A percentile compares a stretch with the other conserved stretches of the same genome.
phyloP scores from a whole-genome alignment of 2,888 invertebrate species.

The Labia minor region DNA sequence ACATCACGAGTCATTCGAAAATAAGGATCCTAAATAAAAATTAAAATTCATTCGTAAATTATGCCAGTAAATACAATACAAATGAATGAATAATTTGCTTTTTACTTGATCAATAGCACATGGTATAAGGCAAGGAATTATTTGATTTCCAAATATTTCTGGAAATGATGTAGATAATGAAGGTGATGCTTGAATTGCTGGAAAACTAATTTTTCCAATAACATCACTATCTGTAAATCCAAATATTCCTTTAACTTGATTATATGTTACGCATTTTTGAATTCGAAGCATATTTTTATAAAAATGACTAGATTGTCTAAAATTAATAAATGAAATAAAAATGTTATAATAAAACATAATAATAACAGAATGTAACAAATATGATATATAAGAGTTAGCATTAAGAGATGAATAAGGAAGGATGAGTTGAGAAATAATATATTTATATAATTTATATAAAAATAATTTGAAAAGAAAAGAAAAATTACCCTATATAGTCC shows the following conservation, averaged over 20 bases:
- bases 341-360: slow-evolving; percentile 19
- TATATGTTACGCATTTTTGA: slow-evolving; percentile 90
- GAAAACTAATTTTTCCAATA: slow-evolving; percentile 95
- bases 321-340: too few relatives aligned
- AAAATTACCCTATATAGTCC: slow-evolving; percentile 75
- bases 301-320: slow-evolving; percentile 79
- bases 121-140: slow-evolving; percentile 77
- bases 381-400: not conserved
- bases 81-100: too few relatives aligned
- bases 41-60: too few relatives aligned
- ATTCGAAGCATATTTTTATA: slow-evolving; percentile 87
- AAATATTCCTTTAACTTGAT: slow-evolving; percentile 96
- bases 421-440: not conserved
- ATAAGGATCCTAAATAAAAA: slow-evolving; percentile 69
- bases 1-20: slow-evolving; percentile 98
- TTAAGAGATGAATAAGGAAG: not conserved
- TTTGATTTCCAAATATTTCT: slow-evolving; percentile 70
- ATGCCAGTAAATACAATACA: too few relatives aligned
- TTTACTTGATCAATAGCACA: slow-evolving; percentile 96
- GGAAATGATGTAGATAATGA: slow-evolving; percentile 84
- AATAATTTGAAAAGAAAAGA: not conserved
- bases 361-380: too few relatives aligned
- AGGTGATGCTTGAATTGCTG: slow-evolving; percentile 92
- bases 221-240: slow-evolving; percentile 93
- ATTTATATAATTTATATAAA: not conserved